Evolutionary conservation across 64 coral and sea anemone species (phyloP).

Genomic region (Pocillopora damicornis): DNA sequence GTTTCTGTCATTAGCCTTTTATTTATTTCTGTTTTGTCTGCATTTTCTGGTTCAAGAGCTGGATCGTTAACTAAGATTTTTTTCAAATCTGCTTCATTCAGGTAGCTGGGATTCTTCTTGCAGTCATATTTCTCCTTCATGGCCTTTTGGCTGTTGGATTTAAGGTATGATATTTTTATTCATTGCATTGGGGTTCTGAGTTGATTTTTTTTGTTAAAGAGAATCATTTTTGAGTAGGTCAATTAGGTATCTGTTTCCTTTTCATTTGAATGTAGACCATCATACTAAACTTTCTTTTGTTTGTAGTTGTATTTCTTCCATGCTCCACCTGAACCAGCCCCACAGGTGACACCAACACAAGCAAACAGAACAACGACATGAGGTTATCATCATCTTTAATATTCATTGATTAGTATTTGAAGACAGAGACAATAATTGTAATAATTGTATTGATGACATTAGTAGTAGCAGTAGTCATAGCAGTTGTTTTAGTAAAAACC

Average conservation of each 20-base stretch:
- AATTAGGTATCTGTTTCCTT: background rate
- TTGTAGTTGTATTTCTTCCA: background rate
- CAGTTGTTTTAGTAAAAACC: too few relatives aligned
- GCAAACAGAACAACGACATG: background rate
- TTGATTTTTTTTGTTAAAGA: too few relatives aligned
- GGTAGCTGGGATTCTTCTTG: slow-evolving; percentile 24
- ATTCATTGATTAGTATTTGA: background rate
- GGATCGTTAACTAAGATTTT: background rate
- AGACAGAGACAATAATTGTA: too few relatives aligned
- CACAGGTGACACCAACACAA: background rate
- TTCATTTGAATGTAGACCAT: background rate
- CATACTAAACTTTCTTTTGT: background rate
- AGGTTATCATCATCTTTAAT: background rate
- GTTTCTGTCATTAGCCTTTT: background rate
- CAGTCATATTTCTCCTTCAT: slow-evolving; percentile 44
- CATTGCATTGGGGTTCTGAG: background rate
- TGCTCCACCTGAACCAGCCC: background rate
- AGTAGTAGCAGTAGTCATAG: too few relatives aligned
- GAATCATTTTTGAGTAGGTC: too few relatives aligned
- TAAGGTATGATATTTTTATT: slow-evolving; percentile 13
- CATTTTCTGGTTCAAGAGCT: background rate
- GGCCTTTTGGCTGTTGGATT: slow-evolving; percentile 65
- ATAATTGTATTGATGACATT: too few relatives aligned
- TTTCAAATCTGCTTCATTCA: background rate
- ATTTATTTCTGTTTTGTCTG: background rate